These are phyloP conservation scores for Peromyscus leucopus DNA, from an alignment of 2,113 vertebrate species.

Conservation along the genomic window DNA sequence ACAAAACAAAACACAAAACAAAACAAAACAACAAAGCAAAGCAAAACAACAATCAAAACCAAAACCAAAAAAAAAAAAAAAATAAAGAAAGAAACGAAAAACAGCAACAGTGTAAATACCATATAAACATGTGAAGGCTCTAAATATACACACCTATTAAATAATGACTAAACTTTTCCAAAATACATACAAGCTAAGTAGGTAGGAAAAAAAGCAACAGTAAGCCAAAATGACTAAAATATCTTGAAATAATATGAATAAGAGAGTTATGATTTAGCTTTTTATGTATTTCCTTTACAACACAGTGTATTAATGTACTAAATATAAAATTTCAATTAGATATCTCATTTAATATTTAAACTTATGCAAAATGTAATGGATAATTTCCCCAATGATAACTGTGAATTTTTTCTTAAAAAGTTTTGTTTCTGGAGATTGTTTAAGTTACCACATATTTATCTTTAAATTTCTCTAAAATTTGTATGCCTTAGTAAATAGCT, in stretches of 20 bases:
- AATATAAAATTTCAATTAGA: background rate
- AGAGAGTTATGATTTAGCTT: background rate
- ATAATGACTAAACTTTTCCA: background rate
- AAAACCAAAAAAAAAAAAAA: background rate
- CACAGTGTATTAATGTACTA: background rate
- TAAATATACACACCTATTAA: background rate
- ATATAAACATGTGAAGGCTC: background rate
- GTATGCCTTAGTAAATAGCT: background rate
- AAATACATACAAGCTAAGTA: background rate
- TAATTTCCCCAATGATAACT: background rate
- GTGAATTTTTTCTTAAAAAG: background rate
- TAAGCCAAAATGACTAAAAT: slow-evolving; percentile 23
- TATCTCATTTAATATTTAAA: background rate
- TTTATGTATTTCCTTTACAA: background rate
- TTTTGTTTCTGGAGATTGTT: background rate
- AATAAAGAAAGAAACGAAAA: no score
- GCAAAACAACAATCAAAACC: background rate
- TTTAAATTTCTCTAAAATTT: background rate
- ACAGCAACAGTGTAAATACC: background rate
- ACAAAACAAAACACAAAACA: no score
- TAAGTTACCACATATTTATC: background rate
- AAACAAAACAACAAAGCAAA: background rate
- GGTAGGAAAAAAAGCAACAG: background rate
- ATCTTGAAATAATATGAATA: background rate
- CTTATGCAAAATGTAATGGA: background rate